These are phyloP conservation scores for Microplitis demolitor DNA, from an alignment of 1,140 invertebrate genomes.

Conservation along the genomic window DNA sequence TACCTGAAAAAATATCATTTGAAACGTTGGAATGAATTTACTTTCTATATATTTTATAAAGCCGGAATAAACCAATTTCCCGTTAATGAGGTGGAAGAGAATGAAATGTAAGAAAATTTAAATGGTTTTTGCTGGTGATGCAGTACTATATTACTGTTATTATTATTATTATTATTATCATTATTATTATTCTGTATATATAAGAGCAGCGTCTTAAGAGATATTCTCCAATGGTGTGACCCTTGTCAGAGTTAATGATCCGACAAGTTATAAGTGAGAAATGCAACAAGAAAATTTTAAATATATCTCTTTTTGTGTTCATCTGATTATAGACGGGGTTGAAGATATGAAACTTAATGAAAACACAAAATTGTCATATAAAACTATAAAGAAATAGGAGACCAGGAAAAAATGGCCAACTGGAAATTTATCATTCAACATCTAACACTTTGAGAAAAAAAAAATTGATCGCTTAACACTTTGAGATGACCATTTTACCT, in stretches of 20 bases:
- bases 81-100: constrained; percentile 47
- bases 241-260: constrained; percentile 15
- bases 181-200: background rate
- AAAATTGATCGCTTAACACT: no score
- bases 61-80: constrained; percentile 47
- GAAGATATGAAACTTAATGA: no score
- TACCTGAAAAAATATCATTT: background rate
- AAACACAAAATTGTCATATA: no score
- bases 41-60: constrained; percentile 7
- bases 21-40: background rate
- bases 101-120: constrained; percentile 35
- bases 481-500: no score
- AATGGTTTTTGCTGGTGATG: constrained; percentile 39
- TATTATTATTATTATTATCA: background rate
- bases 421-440: no score
- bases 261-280: constrained; percentile 12
- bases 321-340: background rate
- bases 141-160: background rate
- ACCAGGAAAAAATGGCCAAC: no score
- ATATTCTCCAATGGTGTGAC: background rate
- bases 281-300: background rate
- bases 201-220: background rate
- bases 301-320: background rate
- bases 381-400: no score
- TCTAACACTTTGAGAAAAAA: no score